Evolutionary conservation across 2,888 invertebrate genomes (phyloP), one percentile per base, ranked within the genome.

Genomic region (Eudemis profundana): DNA sequence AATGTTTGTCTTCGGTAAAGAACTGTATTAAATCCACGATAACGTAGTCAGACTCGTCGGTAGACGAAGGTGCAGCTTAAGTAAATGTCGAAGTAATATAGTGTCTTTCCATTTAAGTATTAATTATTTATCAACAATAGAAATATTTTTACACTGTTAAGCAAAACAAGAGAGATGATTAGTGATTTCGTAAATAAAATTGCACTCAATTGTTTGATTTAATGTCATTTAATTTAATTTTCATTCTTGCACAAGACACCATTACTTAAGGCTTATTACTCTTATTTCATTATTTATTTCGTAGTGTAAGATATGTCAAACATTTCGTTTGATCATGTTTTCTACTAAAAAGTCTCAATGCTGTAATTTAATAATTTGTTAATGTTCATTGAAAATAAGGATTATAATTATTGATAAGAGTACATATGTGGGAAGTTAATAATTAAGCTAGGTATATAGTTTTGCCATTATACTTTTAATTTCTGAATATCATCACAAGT

Each of bases 391-490:
- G 62, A 66, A 61, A 63, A 67, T 71, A 68, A 73, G 69, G 14
- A 29, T 71, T 68, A 69, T 74, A 74, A 70, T 73, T 75, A 71
- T 77, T 78, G 72, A 75, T 79, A 77, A 77, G 78, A 78, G 76
- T 79, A 81, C 63, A 66, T 62, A 64, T 75, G 77, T 67, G 68
- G 70, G 72, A 72, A 59, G 70, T 71, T 72, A 74, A 74, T 56
- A 49, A 68, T 65, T 76, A 77, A 75, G 76, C 68, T 70, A 69
- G 61, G 61, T 66, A 69, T 77, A 73, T 77, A 68, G 73, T 81
- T 80, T 82, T 84, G 85, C 85, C 85, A 85, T 85, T 80, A 78
- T 82, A 80, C 74, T 73, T 78, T 78, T 81, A 77, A 69, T 70
- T 71, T 70, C 76, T 74, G 69, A 68, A 61, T 75, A 75, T 74